Base-by-base conservation (phyloP, 2,113 vertebrate species). In the Peromyscus leucopus region DNA sequence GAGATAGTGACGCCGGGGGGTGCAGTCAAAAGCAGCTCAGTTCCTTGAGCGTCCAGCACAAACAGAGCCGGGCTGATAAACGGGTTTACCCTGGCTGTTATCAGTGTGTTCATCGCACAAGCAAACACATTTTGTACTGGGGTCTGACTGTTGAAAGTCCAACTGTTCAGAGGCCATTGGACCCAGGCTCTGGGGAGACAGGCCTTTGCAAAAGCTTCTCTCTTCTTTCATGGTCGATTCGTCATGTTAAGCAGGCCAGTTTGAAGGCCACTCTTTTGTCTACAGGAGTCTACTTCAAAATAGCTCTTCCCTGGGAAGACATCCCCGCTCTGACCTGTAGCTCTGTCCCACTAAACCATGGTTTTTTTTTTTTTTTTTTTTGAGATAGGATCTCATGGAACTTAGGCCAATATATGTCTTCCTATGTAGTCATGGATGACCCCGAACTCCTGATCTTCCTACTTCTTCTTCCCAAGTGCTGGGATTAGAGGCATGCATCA, bases 101-200 rank as follows among this genome's bases (percentile, higher is more conserved):
- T 80, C 91, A 98, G 86, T 28, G 65, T 33, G 95, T 96, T 97
- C 98, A 94, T 84, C 89, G 95, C 94, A 86, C 93, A 96, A 96
- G 92, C 95, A 98, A 80, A 94, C 95, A 85, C 91, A 89, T 96
- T 86, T 92, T 89, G 93, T 46, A 69, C 61, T 24, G 89, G 96
- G 89, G 76, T 93, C 90, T 92, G 93, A 89, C 72, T 92, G 94
- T 89, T 82, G 80, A 87, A 96, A 95, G 96, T 91, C 95, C 97
- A 97, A 79, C 96, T 93, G 95, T 90, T 97, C 94, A 94, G 97
- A 97, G 98, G 97, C 96, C 96, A 89, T 72, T 94, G 63, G 95
- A 87, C 85, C 59, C 88, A 89, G 95, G 75, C 90, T 97, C 91
- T 97, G 93, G 96, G 96, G 96, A 91, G 96, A 96, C n/a, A 92